Evolutionary conservation across 1,140 invertebrate species (phyloP), one percentile per base, ranked within the genome.

Genomic region (Rhagoletis pomonella): DNA sequence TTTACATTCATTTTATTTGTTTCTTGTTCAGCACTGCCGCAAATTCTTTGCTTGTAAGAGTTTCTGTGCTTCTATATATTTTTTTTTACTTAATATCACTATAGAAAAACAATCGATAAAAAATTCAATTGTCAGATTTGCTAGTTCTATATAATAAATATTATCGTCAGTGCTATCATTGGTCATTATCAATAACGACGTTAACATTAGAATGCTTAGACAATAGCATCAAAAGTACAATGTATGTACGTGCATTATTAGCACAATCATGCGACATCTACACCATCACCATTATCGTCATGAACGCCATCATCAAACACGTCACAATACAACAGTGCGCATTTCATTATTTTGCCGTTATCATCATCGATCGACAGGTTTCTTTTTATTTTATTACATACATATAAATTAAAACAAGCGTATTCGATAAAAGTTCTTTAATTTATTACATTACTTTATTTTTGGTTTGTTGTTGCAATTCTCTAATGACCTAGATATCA

Each of bases 341-440:
- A 55, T 81, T 3, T 44, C 44, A 81, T 55, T 81, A 81, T 5
- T 14, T 19, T 29, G 2, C 10, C 47, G 47, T 81, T 42, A 81
- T 81, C 17, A 77, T 50, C n/a, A 77, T 47, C 47, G 14, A 55
- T 55, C 12, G 17, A 17, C n/a, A 62, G n/a, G 60, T 62, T 62
- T 62, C n/a, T 9, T 9, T 62, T 62, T 62, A 4, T 77, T n/a
- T 39, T 50, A 6, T n/a, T 50, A 4, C 50, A 19, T 81, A 67
- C 39, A n/a, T 81, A 55, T 81, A 81, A 81, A 55, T 81, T 81
- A 81, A 81, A n/a, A 81, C 73, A 81, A 81, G 73, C 73, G 73
- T 81, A 81, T n/a, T 81, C n/a, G 73, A 81, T 81, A 81, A 81
- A 81, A 81, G 73, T 81, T 44, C 47, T 81, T 9, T 81, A 29